Conservation (phyloP, 2,888 invertebrate genomes). For the Antitype chi region DNA sequence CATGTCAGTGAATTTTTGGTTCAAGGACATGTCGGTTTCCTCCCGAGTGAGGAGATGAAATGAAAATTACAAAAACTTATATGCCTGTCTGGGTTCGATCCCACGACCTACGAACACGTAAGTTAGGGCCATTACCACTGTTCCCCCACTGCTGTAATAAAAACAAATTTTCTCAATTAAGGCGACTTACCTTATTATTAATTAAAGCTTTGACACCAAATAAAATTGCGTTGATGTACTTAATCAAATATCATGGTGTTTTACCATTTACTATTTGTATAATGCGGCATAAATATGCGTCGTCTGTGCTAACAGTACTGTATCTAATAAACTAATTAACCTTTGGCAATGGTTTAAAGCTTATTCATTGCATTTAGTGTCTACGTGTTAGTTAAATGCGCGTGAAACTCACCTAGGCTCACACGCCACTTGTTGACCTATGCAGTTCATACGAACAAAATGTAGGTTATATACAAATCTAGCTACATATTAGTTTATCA, state of each 20-base stretch:
- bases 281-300: constrained; percentile 36
- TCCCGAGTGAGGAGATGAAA: too few species aligned
- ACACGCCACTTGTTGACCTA: constrained; percentile 19
- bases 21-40: too few species aligned
- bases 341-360: constrained; percentile 39
- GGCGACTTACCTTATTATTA: not conserved
- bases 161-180: not conserved
- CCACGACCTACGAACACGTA: not conserved
- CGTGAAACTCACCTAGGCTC: constrained; percentile 15
- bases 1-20: not conserved
- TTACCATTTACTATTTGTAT: not conserved
- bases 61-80: too few species aligned
- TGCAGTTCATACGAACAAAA: not conserved
- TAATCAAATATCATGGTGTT: constrained; percentile 21
- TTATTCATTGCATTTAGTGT: constrained; percentile 13
- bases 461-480: constrained; percentile 5
- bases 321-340: constrained; percentile 43
- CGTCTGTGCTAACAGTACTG: constrained; percentile 22
- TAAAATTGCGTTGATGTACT: constrained; percentile 22
- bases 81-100: not conserved
- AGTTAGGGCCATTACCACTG: not conserved
- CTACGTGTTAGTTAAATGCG: constrained; percentile 8
- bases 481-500: not conserved
- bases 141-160: not conserved
- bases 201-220: constrained; percentile 1